These are phyloP conservation scores for Neolamprologus cancellatus DNA, from an alignment of 2,113 vertebrate genomes.

Conservation along the genomic window DNA sequence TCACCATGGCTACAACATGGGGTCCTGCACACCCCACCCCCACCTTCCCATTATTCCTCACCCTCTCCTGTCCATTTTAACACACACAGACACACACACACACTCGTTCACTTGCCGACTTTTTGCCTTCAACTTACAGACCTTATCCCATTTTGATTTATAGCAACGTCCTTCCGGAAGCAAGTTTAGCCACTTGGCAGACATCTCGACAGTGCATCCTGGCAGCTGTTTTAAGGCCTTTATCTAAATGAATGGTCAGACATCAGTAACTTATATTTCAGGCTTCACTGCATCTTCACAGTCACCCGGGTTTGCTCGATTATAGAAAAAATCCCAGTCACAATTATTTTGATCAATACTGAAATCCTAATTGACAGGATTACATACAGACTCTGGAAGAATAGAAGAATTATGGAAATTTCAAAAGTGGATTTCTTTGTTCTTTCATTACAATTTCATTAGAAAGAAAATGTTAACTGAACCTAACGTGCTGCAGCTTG, in stretches of 20 bases:
- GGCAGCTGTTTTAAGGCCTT: neutral
- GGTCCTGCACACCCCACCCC: neutral
- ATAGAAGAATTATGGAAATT: neutral
- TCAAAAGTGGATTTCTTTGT: neutral
- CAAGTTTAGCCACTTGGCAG: neutral
- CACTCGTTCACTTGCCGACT: neutral
- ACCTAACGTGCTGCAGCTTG: rapidly evolving
- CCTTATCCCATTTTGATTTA: neutral
- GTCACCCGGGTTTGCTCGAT: neutral
- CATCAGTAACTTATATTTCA: neutral
- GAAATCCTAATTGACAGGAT: neutral
- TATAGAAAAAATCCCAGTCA: neutral
- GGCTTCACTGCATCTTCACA: neutral
- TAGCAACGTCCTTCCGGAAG: neutral
- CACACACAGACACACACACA: neutral
- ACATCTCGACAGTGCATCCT: neutral
- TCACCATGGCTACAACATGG: constrained; percentile 26
- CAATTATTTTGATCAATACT: neutral
- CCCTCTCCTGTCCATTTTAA: neutral
- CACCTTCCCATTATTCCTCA: neutral
- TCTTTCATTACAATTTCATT: neutral
- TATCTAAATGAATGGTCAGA: neutral
- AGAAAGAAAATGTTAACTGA: neutral
- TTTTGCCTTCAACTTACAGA: neutral
- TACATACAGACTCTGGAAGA: neutral